Evolutionary conservation across 1,140 invertebrate genomes (phyloP).

Genomic region (Heterodera schachtii): DNA sequence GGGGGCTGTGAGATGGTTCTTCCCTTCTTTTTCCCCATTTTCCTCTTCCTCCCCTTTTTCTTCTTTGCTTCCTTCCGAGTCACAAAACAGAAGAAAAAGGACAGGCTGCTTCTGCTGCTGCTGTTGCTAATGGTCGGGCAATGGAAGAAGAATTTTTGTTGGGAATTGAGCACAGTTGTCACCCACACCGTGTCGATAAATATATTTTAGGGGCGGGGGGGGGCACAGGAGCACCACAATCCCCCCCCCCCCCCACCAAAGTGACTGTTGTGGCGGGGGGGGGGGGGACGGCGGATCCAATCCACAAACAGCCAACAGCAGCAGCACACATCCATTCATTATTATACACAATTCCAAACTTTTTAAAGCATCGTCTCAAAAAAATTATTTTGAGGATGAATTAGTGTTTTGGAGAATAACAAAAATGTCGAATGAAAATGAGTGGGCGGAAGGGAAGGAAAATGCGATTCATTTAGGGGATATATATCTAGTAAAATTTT

Average conservation of each 20-base stretch:
- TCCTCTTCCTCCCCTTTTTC: too few species aligned
- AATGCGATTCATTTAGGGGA: too few species aligned
- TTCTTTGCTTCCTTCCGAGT: neutral
- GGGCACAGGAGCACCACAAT: neutral
- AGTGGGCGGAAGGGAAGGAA: too few species aligned
- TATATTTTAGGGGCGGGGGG: neutral
- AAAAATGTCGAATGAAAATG: too few species aligned
- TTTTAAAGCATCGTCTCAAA: neutral
- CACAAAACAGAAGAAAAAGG: neutral
- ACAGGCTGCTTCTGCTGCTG: neutral
- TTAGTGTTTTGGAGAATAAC: too few species aligned
- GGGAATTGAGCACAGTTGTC: slow-evolving; percentile 2
- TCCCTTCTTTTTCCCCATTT: too few species aligned
- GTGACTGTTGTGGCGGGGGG: neutral
- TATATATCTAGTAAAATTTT: too few species aligned
- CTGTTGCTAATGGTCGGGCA: neutral
- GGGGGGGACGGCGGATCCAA: neutral
- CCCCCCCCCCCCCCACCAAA: neutral
- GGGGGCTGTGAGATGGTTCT: too few species aligned
- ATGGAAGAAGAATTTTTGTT: neutral
- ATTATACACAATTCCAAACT: neutral
- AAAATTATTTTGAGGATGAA: too few species aligned
- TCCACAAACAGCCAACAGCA: too few species aligned
- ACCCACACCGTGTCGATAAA: neutral
- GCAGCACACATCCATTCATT: neutral